phyloP scores from a whole-genome alignment of 2,113 vertebrate genomes.

The Ahaetulla prasina region DNA sequence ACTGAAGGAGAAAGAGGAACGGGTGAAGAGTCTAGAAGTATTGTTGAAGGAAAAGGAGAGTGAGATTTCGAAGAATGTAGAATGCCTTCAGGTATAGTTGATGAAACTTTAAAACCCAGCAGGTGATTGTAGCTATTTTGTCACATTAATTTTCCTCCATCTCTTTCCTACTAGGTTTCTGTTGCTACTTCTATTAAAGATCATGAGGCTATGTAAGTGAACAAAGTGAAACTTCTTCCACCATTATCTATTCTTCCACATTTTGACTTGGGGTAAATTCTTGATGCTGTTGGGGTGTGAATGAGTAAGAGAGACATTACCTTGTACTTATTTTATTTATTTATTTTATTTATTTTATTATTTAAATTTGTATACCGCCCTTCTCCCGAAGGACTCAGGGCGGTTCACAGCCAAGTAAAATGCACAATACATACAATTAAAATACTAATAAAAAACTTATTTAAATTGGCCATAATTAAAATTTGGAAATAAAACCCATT shows the following conservation, averaged over 20 bases:
- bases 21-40: conserved; percentile 67
- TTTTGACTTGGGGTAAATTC: background rate
- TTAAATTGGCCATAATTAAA: too few relatives aligned
- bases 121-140: background rate
- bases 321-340: too few relatives aligned
- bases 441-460: too few relatives aligned
- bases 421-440: too few relatives aligned
- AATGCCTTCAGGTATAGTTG: conserved; percentile 67
- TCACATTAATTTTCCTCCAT: background rate
- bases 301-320: background rate
- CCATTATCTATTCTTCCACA: background rate
- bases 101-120: background rate
- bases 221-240: background rate
- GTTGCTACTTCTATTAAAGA: conserved; percentile 58
- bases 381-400: too few relatives aligned
- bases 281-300: background rate
- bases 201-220: conserved; percentile 72
- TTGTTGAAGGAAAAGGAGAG: conserved; percentile 71
- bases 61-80: conserved; percentile 62
- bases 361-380: too few relatives aligned
- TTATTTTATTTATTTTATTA: too few relatives aligned
- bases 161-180: conserved; percentile 60
- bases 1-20: conserved; percentile 74
- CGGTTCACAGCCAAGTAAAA: too few relatives aligned
- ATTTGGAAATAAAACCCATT: too few relatives aligned